phyloP scores from a whole-genome alignment of 2,888 invertebrate genomes.

The Augochlorella aurata region DNA sequence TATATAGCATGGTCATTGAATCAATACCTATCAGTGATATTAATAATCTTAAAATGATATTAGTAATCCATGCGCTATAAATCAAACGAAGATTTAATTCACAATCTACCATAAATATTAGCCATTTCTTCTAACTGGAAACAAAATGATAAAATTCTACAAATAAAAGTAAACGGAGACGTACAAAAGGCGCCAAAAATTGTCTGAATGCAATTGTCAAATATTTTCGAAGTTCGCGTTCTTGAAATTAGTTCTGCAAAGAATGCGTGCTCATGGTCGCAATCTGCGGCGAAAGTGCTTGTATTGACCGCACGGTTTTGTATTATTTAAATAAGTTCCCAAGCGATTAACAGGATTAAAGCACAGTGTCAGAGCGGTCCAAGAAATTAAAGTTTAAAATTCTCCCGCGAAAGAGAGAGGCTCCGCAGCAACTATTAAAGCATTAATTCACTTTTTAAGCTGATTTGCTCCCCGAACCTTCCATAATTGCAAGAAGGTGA shows the following conservation, averaged over 20 bases:
- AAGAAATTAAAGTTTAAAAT: slow-evolving; percentile 40
- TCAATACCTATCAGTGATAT: no score
- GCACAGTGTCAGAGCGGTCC: slow-evolving; percentile 28
- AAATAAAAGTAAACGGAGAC: no score
- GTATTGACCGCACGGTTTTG: slow-evolving; percentile 52
- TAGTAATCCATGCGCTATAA: no score
- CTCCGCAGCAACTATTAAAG: slow-evolving; percentile 54
- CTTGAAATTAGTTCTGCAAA: neutral
- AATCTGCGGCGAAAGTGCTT: slow-evolving; percentile 22
- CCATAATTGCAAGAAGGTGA: slow-evolving; percentile 21
- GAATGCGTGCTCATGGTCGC: neutral
- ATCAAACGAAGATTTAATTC: no score
- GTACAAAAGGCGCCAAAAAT: no score
- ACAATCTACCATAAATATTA: no score
- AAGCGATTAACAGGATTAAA: slow-evolving; percentile 51
- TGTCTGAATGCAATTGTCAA: no score
- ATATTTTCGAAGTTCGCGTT: no score
- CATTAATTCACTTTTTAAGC: slow-evolving; percentile 63
- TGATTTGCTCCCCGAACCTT: slow-evolving; percentile 34
- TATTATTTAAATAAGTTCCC: slow-evolving; percentile 56
- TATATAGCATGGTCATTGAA: no score
- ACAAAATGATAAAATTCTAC: no score
- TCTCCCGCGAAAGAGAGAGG: slow-evolving; percentile 15
- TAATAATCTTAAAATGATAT: no score
- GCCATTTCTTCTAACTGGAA: no score